phyloP scores from a whole-genome alignment of 2,797 vertebrate species.

The Linurgus olivaceus region DNA sequence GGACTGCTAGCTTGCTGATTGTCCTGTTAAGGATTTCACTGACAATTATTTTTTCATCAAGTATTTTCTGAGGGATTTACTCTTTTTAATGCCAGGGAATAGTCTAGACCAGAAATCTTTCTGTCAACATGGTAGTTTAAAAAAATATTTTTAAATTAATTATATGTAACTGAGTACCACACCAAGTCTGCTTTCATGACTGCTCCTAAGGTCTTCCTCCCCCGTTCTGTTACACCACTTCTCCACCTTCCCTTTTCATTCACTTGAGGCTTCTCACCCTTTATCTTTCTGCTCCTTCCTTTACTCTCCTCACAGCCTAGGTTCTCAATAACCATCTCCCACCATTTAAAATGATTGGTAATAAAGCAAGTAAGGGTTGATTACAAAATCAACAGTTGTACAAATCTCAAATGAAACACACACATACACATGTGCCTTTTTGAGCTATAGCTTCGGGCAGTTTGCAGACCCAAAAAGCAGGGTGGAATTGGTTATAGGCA shows the following conservation, averaged over 20 bases:
- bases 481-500: not conserved
- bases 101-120: not conserved
- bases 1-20: not conserved
- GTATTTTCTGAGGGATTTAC: not conserved
- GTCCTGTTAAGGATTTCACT: not conserved
- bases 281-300: not conserved
- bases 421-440: not conserved
- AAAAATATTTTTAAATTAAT: not conserved
- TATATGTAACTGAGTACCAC: not conserved
- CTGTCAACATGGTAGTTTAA: not conserved
- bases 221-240: not conserved
- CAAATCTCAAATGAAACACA: not conserved
- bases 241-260: not conserved
- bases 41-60: not conserved
- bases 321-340: not conserved
- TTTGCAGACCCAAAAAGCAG: conserved; percentile 12
- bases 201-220: not conserved
- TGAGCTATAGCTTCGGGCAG: not conserved
- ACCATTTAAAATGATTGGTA: not conserved
- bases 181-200: not conserved
- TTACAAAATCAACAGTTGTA: not conserved
- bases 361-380: not conserved
- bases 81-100: not conserved
- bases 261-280: not conserved
- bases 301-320: not conserved